A percentile compares a stretch with the other conserved stretches of the same genome.
These are phyloP conservation scores for Hirudo medicinalis DNA, from an alignment of 1,140 invertebrate species.

Conservation along the genomic window DNA sequence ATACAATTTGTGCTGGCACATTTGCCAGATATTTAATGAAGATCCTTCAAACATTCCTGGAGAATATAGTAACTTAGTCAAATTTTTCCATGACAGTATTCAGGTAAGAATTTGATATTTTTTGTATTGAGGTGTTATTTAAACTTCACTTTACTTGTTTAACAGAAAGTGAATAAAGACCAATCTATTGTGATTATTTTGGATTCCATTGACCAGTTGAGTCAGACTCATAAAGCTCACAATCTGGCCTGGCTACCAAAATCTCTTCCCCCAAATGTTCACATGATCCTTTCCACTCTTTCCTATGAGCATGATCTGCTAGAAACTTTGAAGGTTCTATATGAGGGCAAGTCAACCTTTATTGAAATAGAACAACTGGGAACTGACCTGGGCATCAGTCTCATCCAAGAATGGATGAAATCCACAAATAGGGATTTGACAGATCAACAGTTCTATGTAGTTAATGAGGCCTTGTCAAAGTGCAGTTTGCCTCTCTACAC, in stretches of 20 bases:
- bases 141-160: neutral
- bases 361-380: slow-evolving; percentile 21
- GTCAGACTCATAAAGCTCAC: slow-evolving; percentile 28
- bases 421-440: slow-evolving; percentile 16
- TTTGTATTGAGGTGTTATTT: neutral
- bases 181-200: slow-evolving; percentile 34
- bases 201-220: slow-evolving; percentile 38
- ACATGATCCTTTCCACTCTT: slow-evolving; percentile 55
- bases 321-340: slow-evolving; percentile 25
- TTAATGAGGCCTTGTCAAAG: slow-evolving; percentile 13
- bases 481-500: slow-evolving; percentile 22
- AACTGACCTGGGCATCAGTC: slow-evolving; percentile 14
- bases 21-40: slow-evolving; percentile 10
- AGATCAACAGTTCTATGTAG: slow-evolving; percentile 11
- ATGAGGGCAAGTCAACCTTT: slow-evolving; percentile 6
- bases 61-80: slow-evolving; percentile 7
- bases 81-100: slow-evolving; percentile 16
- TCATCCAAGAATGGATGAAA: slow-evolving; percentile 15
- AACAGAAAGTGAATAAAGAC: slow-evolving; percentile 21
- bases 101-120: slow-evolving; percentile 17
- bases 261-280: slow-evolving; percentile 32
- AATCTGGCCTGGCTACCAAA: slow-evolving; percentile 34
- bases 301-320: slow-evolving; percentile 33
- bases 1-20: slow-evolving; percentile 71
- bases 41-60: slow-evolving; percentile 17